Evolutionary conservation across 2,113 vertebrate species (phyloP), one percentile per base, ranked within the genome.

Genomic region (Chitala chitala): DNA sequence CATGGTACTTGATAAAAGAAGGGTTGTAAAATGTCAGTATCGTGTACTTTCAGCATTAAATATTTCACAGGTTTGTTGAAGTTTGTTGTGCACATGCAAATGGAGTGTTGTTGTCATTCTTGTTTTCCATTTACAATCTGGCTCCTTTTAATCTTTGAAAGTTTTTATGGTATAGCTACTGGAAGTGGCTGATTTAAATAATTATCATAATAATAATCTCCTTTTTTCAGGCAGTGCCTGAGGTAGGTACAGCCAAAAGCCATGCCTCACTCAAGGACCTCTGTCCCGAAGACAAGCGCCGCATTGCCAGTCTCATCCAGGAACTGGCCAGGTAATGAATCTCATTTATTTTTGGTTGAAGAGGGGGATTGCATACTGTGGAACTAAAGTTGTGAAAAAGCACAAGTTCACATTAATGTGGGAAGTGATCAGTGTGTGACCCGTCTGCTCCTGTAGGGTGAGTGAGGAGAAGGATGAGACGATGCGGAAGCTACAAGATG

Each of bases 381-480:
- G 17, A 8, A 36, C 12, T n/a, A 12, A 31, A 15, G 15, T 1
- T 15, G 38, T 59, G 13, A 12, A 46, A 29, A 26, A 9, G 66
- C 20, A 15, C 3, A 7, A 13, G 17, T 8, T 3, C 56, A 29
- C 24, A 33, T 59, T 6, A 8, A 20, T 59, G 24, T 3, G n/a
- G n/a, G n/a, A n/a, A n/a, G n/a, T n/a, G n/a, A n/a, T n/a, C n/a
- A n/a, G n/a, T 69, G 8, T 31, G 1, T 69, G 5, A 24, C 58
- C 50, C 65, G 12, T 5, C 53, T 72, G 1, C 42, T 69, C 66
- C 86, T 85, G 22, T 86, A 99, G 96, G 87, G 89, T 98, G 72
- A 98, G 92, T 22, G 95, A 98, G 86, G 95, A 98, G 86, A 98
- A 98, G 79, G 95, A 99, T 65, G 93, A 94, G 82, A 96, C 95